Percentiles rank a stretch among this genome's conserved stretches.
These are phyloP conservation scores for Premnoplex brunnescens DNA, from an alignment of 2,797 vertebrate species.

Conservation along the genomic window DNA sequence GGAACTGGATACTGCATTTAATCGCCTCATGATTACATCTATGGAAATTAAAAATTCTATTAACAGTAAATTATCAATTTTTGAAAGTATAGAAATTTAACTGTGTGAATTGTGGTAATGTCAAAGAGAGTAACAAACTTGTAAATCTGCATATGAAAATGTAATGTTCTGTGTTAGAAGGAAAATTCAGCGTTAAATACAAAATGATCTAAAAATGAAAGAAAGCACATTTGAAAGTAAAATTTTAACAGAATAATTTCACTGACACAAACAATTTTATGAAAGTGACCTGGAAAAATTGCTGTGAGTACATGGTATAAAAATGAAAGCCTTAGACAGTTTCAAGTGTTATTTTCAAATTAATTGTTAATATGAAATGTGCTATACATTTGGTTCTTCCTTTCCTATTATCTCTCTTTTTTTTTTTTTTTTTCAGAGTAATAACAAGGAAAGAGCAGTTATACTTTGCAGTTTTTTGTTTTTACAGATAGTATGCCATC, in stretches of 20 bases:
- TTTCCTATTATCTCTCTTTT: not conserved
- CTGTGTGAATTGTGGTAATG: not conserved
- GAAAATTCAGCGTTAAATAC: not conserved
- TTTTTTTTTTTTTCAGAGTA: not conserved
- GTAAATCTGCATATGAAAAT: not conserved
- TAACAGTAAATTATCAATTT: not conserved
- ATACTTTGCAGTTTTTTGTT: not conserved
- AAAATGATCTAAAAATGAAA: not conserved
- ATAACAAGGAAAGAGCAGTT: not conserved
- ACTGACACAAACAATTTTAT: not conserved
- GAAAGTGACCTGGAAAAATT: not conserved
- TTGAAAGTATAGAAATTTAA: not conserved
- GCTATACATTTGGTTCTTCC: not conserved
- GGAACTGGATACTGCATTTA: not conserved
- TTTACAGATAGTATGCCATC: not conserved
- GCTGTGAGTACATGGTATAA: not conserved
- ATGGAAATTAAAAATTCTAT: not conserved
- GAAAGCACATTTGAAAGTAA: not conserved
- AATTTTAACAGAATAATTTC: constrained; percentile 13
- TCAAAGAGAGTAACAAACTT: not conserved
- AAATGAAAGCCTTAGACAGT: not conserved
- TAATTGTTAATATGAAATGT: not conserved
- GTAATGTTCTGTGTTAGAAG: not conserved
- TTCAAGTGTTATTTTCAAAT: not conserved
- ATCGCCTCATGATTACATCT: not conserved